These are phyloP conservation scores for Pygmarrhopalites habei DNA, from an alignment of 1,140 invertebrate genomes.

Conservation along the genomic window DNA sequence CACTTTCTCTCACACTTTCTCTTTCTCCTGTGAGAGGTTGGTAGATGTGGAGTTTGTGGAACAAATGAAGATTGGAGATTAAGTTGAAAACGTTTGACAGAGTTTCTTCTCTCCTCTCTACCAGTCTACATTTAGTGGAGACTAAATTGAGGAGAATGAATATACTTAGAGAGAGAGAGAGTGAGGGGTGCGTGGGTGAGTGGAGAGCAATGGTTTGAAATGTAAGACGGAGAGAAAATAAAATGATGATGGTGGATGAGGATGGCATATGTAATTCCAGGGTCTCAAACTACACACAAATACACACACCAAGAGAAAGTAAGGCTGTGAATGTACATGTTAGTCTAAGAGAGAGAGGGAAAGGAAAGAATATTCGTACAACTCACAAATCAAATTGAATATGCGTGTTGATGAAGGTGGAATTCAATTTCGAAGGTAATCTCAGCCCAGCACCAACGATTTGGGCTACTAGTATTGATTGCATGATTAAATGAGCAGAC, in stretches of 20 bases:
- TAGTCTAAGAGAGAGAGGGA: neutral
- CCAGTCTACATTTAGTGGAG: no score
- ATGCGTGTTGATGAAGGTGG: constrained; percentile 10
- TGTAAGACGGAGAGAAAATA: neutral
- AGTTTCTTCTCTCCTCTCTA: no score
- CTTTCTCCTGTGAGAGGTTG: neutral
- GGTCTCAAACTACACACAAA: no score
- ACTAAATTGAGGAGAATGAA: no score
- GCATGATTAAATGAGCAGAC: constrained; percentile 14
- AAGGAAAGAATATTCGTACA: constrained; percentile 11
- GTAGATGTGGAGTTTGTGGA: neutral
- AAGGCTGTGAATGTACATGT: neutral
- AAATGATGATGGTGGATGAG: neutral
- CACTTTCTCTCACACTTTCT: no score
- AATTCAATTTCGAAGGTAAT: constrained; percentile 17
- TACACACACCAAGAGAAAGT: no score
- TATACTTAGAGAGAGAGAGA: no score
- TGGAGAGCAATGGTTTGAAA: neutral
- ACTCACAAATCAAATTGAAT: constrained; percentile 6
- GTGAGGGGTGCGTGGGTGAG: no score
- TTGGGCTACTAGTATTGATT: constrained; percentile 3
- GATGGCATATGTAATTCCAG: constrained; percentile 7
- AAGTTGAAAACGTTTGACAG: neutral
- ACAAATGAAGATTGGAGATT: neutral
- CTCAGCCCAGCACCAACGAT: neutral